Evolutionary conservation across 2,797 vertebrate genomes (phyloP).

Genomic region (Coreius guichenoti): DNA sequence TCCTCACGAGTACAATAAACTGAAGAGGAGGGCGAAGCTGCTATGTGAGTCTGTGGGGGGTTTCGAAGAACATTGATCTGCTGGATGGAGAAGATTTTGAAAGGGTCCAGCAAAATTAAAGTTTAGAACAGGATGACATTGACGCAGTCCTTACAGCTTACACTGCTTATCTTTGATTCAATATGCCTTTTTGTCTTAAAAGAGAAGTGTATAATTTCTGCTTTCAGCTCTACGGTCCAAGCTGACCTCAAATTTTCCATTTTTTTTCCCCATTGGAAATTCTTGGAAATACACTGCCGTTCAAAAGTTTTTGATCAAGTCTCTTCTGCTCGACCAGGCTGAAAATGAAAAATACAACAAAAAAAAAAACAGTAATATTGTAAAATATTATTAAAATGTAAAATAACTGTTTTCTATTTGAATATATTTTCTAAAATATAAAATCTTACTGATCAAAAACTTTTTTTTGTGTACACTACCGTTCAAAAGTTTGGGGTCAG

Average conservation of each 20-base stretch:
- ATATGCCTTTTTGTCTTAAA: background rate
- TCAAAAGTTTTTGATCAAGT: background rate
- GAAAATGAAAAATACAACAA: no score
- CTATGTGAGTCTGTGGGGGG: slow-evolving; percentile 3
- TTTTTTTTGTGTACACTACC: background rate
- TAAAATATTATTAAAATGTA: no score
- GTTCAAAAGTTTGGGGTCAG: background rate
- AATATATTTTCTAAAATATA: no score
- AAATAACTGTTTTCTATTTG: no score
- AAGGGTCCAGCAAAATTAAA: background rate
- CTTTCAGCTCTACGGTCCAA: background rate
- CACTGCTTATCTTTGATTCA: background rate
- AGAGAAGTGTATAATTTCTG: background rate
- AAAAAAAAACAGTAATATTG: no score
- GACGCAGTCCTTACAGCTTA: background rate
- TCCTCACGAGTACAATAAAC: slow-evolving; percentile 1
- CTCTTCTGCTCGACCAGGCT: no score
- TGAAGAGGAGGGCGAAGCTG: background rate
- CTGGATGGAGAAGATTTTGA: slow-evolving; percentile 6
- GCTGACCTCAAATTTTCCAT: background rate
- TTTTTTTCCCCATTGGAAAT: background rate
- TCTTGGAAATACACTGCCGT: background rate
- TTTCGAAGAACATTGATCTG: background rate
- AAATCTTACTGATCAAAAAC: no score
- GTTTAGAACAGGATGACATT: background rate